A percentile compares a stretch with the other conserved stretches of the same genome.
Evolutionary conservation across 2,113 vertebrate species (phyloP).

Genomic region (Vidua macroura): DNA sequence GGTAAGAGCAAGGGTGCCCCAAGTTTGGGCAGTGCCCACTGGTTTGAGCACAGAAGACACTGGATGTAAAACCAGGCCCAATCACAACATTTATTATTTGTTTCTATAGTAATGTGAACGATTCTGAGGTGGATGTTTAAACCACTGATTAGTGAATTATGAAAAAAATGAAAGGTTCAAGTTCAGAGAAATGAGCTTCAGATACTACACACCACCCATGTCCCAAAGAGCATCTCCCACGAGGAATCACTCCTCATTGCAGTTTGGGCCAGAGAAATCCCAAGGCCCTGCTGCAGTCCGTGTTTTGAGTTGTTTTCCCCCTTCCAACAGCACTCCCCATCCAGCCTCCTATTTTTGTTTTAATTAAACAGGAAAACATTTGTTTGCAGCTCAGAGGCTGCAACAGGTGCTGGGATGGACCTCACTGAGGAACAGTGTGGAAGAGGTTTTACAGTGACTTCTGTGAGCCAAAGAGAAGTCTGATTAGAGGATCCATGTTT

Average conservation of each 20-base stretch:
- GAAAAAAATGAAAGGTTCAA: background rate
- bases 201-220: fast-evolving
- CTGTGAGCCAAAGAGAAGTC: too few species aligned
- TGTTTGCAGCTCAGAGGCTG: background rate
- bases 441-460: too few species aligned
- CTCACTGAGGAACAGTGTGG: background rate
- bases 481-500: too few species aligned
- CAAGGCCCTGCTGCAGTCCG: background rate
- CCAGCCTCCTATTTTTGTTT: background rate
- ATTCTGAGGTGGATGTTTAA: background rate
- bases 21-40: background rate
- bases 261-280: background rate
- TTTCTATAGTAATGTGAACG: background rate
- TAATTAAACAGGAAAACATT: fast-evolving
- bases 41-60: background rate
- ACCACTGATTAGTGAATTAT: background rate
- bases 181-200: background rate
- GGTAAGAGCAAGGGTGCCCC: background rate
- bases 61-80: background rate
- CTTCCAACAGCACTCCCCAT: background rate
- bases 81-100: background rate
- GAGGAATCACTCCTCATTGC: background rate
- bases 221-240: background rate
- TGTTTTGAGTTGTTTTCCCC: background rate
- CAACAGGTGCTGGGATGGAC: background rate